These are phyloP conservation scores for Erpetoichthys calabaricus DNA, from an alignment of 2,797 vertebrate species.

Conservation along the genomic window DNA sequence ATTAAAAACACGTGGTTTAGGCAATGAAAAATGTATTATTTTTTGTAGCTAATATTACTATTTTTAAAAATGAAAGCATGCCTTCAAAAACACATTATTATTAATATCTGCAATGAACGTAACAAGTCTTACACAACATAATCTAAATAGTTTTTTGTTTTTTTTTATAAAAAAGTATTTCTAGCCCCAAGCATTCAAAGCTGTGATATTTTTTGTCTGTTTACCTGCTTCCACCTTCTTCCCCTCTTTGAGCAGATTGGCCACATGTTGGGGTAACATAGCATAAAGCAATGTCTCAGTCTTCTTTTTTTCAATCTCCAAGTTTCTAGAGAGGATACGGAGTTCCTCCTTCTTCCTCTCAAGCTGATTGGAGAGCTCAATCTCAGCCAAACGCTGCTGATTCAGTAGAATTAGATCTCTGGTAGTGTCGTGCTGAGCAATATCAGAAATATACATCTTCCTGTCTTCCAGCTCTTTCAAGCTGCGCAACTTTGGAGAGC, in stretches of 20 bases:
- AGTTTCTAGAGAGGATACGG: constrained; percentile 45
- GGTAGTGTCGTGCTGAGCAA: constrained; percentile 45
- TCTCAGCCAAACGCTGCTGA: constrained; percentile 55
- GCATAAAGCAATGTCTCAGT: constrained; percentile 53
- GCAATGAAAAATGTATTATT: too few relatives aligned
- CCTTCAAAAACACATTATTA: too few relatives aligned
- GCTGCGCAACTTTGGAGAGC: constrained; percentile 51
- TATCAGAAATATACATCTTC: constrained; percentile 49
- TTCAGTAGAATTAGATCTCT: constrained; percentile 59
- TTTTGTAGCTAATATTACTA: too few relatives aligned
- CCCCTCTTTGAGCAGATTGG: constrained; percentile 59
- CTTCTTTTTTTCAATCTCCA: constrained; percentile 58
- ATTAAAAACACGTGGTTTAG: too few relatives aligned
- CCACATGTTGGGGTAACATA: constrained; percentile 54
- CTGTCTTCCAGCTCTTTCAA: constrained; percentile 49
- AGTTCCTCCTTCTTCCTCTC: constrained; percentile 64
- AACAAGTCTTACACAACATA: too few relatives aligned
- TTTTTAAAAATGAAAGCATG: too few relatives aligned
- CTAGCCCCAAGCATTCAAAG: too few relatives aligned
- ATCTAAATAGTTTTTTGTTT: too few relatives aligned
- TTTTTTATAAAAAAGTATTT: too few relatives aligned
- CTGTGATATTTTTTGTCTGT: too few relatives aligned
- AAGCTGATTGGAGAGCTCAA: constrained; percentile 57
- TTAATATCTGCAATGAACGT: too few relatives aligned
- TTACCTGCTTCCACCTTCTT: constrained; percentile 49